phyloP scores from a whole-genome alignment of 2,888 invertebrate genomes.

The Amiota communis region DNA sequence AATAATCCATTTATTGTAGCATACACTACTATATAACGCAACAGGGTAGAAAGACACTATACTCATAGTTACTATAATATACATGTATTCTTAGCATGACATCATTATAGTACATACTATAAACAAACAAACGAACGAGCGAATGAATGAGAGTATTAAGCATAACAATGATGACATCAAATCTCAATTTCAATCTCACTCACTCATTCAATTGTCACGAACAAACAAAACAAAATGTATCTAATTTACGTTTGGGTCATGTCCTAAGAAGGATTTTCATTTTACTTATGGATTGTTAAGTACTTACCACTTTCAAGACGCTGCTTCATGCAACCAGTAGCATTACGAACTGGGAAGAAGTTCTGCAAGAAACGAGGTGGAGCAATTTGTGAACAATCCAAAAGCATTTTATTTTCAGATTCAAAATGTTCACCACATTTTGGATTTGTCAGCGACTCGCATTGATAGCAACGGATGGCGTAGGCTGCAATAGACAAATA shows the following conservation, averaged over 20 bases:
- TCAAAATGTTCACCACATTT: conserved; percentile 69
- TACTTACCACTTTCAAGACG: conserved; percentile 66
- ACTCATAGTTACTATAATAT: not conserved
- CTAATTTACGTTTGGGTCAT: too few species aligned
- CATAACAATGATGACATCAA: conserved; percentile 20
- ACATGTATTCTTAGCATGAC: not conserved
- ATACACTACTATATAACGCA: not conserved
- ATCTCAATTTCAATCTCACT: too few species aligned
- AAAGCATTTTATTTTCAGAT: conserved; percentile 52
- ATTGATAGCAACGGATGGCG: conserved; percentile 70
- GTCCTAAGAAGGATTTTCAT: not conserved
- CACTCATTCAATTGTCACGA: too few species aligned
- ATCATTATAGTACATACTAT: not conserved
- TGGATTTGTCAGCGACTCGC: conserved; percentile 62
- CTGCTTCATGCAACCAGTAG: conserved; percentile 71
- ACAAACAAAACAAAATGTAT: not conserved
- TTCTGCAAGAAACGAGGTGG: conserved; percentile 64
- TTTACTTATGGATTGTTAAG: not conserved
- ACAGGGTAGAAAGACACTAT: not conserved
- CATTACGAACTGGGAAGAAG: conserved; percentile 59
- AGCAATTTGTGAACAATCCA: conserved; percentile 61
- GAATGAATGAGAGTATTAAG: too few species aligned
- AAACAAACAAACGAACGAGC: not conserved
- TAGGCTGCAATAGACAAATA: conserved; percentile 53
- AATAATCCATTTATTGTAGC: too few species aligned